Base-by-base conservation (phyloP, 2,888 invertebrate genomes). In the Malthinus seriepunctatus region DNA sequence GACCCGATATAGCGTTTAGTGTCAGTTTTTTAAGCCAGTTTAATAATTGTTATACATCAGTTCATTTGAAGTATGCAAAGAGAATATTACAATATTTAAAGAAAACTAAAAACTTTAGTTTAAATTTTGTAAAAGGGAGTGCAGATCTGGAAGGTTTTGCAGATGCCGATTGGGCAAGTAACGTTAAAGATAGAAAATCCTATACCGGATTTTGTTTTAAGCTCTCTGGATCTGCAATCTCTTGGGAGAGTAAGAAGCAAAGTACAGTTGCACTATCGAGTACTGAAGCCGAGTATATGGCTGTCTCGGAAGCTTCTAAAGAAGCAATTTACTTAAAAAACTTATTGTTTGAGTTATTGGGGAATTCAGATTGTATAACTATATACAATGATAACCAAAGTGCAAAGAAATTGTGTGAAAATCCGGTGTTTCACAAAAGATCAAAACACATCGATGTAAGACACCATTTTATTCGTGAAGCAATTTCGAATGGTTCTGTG, bases 161-260 rank as follows among this genome's bases (percentile, higher is more conserved):
- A 12, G 69, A 69, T 63, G 69, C 69, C 23, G 69, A 69, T 58
- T 67, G 66, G 69, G 69, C 55, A 32, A 58, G 52, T 12, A 51
- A 63, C 54, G 14, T 12, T 1, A 9, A 42, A 23, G 61, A 67
- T 39, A 75, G 79, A 73, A 79, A 75, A 71, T 80, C 78, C 5
- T 73, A 69, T 58, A 70, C 70, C 15, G 72, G 71, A 0, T 71
- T 54, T 62, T 61, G 52, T 55, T 72, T 74, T 61, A 61, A 61
- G 23, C 37, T 71, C 10, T 66, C 66, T 38, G 63, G 63, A 33
- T 53, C 62, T 44, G 68, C 62, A 6, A 62, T 75, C 45, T 71
- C 71, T 3, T 73, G 67, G 62, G 68, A 66, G 42, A 68, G 65
- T 5, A 23, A 2, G 23, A 23, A 23, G 5, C 23, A 23, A 23